A percentile compares a stretch with the other conserved stretches of the same genome.
phyloP scores from a whole-genome alignment of 2,888 invertebrate genomes.

The Eurois occulta region DNA sequence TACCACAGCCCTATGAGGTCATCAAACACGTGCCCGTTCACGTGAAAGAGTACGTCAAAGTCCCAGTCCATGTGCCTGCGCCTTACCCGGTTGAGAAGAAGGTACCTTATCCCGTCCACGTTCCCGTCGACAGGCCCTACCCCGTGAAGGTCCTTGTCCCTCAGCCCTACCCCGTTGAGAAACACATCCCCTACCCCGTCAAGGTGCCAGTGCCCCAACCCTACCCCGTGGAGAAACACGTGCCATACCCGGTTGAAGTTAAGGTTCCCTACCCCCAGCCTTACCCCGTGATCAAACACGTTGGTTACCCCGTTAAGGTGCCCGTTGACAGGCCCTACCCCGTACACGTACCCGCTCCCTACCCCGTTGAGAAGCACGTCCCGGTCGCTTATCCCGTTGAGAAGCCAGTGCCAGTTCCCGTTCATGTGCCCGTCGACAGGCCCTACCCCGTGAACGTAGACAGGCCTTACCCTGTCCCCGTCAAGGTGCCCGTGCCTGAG shows the following conservation, averaged over 20 bases:
- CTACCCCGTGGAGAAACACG: conserved; percentile 94
- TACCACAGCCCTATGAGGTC: conserved; percentile 94
- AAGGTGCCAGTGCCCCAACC: conserved; percentile 94
- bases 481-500: conserved; percentile 90
- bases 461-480: conserved; percentile 88
- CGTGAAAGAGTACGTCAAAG: conserved; percentile 95
- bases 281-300: conserved; percentile 92
- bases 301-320: conserved; percentile 92
- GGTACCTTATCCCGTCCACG: conserved; percentile 93
- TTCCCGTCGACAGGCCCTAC: conserved; percentile 94
- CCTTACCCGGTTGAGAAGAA: conserved; percentile 95
- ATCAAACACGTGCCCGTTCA: conserved; percentile 93
- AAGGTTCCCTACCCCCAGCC: conserved; percentile 94
- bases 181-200: conserved; percentile 93
- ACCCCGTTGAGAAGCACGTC: conserved; percentile 91
- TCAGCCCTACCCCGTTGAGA: conserved; percentile 95
- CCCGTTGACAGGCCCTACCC: conserved; percentile 93
- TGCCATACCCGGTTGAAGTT: conserved; percentile 93
- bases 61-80: conserved; percentile 94
- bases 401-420: conserved; percentile 91
- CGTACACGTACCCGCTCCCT: conserved; percentile 92
- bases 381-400: conserved; percentile 92
- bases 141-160: conserved; percentile 95
- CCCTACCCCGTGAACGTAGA: conserved; percentile 90
- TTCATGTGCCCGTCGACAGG: conserved; percentile 92